Evolutionary conservation across 2,888 invertebrate genomes (phyloP), one percentile per base, ranked within the genome.

Genomic region (Himalopsyche anomala): DNA sequence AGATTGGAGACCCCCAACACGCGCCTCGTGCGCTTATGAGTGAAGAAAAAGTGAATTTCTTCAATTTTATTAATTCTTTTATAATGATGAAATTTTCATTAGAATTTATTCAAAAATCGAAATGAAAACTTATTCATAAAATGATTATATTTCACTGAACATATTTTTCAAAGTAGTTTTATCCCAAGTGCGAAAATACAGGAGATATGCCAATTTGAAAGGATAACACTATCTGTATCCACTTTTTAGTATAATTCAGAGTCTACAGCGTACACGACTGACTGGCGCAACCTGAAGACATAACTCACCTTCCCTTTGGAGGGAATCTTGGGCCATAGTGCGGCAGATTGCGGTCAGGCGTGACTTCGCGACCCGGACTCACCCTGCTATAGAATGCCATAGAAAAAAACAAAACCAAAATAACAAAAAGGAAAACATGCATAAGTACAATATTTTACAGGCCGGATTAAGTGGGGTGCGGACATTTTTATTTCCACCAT

Each of bases 321-420:
- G 97, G 96, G 95, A 98, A 98, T 91, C 97, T 94, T 89, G 98
- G 98, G 90, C 98, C 98, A 93, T 96, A 96, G 94, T 98, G 97
- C 89, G 97, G 97, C 93, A 97, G 95, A 91, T 95, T 95, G 90
- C 95, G 94, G 91, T 97, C 97, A 89, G 97, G 97, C 90, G 96
- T 96, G 91, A 94, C 92, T 93, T 97, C 97, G 90, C 96, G 95
- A 90, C 96, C 96, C 89, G 97, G 97, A 93, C 97, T 97, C 93
- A 95, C 94, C 92, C 97, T 97, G 95, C 97, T 97, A 95, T 93
- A 87, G 56, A 88, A 88, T 55, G 87, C 85, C 79, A 85, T 81
- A 87, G 85, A 83, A 86, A 88, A 89, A 87, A 83, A 84, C 74
- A 88, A 87, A 86, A 88, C 87, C 51, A 82, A 82, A 82, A 82